Conservation (phyloP, 2,797 vertebrate genomes). For the Lerista edwardsae region DNA sequence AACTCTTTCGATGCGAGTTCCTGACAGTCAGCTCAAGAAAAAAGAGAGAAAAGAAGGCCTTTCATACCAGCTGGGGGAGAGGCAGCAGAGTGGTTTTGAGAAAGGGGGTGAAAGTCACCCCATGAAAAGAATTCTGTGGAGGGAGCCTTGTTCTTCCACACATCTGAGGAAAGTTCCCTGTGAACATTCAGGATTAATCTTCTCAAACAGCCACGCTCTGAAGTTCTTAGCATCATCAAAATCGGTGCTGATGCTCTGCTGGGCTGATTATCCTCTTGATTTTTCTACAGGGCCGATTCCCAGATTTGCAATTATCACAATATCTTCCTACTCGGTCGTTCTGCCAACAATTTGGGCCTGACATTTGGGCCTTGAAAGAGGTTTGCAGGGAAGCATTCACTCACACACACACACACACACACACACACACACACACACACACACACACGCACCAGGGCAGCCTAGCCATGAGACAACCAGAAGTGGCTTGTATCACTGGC, state of each 20-base stretch:
- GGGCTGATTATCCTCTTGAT: background rate
- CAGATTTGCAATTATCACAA: too few relatives aligned
- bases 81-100: background rate
- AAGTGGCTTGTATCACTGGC: too few relatives aligned
- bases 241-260: background rate
- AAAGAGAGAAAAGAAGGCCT: constrained; percentile 25
- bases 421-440: too few relatives aligned
- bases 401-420: too few relatives aligned
- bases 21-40: constrained; percentile 59
- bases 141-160: constrained; percentile 39
- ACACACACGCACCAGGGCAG: too few relatives aligned
- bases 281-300: background rate
- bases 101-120: constrained; percentile 28
- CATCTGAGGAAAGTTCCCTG: constrained; percentile 45
- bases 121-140: constrained; percentile 48
- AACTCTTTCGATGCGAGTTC: constrained; percentile 61
- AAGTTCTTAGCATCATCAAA: constrained; percentile 50
- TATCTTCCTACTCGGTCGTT: too few relatives aligned
- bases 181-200: constrained; percentile 48
- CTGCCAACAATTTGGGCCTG: too few relatives aligned
- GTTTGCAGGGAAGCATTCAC: too few relatives aligned
- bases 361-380: too few relatives aligned
- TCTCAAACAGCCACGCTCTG: constrained; percentile 25
- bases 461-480: too few relatives aligned
- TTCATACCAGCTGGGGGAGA: constrained; percentile 48